A percentile compares a stretch with the other conserved stretches of the same genome.
Conservation (phyloP, 2,888 invertebrate genomes). For the Epinotia brunnichana region DNA sequence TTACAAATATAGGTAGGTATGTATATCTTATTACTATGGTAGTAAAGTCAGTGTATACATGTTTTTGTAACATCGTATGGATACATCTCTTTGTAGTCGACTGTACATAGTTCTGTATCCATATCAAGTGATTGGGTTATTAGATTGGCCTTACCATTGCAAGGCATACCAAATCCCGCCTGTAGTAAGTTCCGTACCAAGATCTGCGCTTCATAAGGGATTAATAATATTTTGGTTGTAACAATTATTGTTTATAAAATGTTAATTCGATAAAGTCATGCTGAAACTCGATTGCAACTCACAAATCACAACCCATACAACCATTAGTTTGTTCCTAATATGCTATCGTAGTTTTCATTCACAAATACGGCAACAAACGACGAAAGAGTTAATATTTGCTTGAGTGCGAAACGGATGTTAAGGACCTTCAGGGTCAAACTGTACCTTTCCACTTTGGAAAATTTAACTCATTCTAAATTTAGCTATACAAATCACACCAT, state of each 20-base stretch:
- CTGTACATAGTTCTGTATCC: neutral
- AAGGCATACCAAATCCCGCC: neutral
- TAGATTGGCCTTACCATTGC: constrained; percentile 3
- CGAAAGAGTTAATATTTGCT: neutral
- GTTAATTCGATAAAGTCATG: neutral
- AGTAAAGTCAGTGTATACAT: too few species aligned
- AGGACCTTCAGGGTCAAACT: neutral
- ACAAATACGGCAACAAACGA: neutral
- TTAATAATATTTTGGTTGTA: neutral
- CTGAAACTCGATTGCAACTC: neutral
- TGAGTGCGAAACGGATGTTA: neutral
- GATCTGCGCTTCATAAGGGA: constrained; percentile 7
- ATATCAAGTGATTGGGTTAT: neutral
- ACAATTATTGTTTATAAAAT: neutral
- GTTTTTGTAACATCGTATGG: too few species aligned
- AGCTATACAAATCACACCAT: constrained; percentile 10
- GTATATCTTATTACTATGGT: too few species aligned
- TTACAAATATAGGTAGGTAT: too few species aligned
- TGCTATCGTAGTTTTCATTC: neutral
- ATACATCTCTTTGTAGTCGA: too few species aligned
- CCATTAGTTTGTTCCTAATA: neutral
- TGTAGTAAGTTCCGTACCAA: neutral
- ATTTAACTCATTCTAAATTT: neutral
- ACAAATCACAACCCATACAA: neutral
- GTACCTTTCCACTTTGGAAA: neutral